Evolutionary conservation across 1,140 invertebrate genomes (phyloP), one percentile per base, ranked within the genome.

Genomic region (Drosophila ananassae): DNA sequence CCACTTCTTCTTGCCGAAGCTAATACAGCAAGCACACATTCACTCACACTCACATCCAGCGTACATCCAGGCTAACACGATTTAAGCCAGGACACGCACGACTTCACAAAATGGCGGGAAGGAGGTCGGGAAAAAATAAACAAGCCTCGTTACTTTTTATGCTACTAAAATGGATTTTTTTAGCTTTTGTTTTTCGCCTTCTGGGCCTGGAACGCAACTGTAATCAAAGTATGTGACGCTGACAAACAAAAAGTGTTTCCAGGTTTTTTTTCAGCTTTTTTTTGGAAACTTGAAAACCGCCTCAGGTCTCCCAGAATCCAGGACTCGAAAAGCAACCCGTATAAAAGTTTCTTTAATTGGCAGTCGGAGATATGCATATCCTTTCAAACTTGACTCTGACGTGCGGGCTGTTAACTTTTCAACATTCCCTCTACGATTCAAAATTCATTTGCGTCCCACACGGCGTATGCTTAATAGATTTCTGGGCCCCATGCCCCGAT

Each of bases 1-100:
- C 44, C 66, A 50, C 66, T 55, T 34, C 30, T 34, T n/a, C 55
- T 54, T 52, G 10, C 30, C 68, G 79, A 64, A 50, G 71, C 83
- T 79, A 82, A 82, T 75, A 73, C 46, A 44, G 58, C 13, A 44
- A 64, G 34, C 46, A 47, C 37, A 59, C 52, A 62, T 47, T 25
- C 52, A 58, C 47, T 61, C 39, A 52, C 46, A 46, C 56, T 67
- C 32, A 64, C 51, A n/a, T 17, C 17, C 17, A 51, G 21, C 50
- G 61, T 41, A 32, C 46, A 62, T 52, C 37, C 21, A 34, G 63
- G 68, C 73, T 73, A 68, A 77, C 77, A 53, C 67, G 64, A 55
- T 82, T 81, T 87, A 81, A 85, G 77, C 73, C 80, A 68, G 71
- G 74, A 58, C 82, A 82, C 78, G 82, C 83, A 87, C 71, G 64